phyloP scores from a whole-genome alignment of 2,888 invertebrate species.

The Bellardia bayeri region DNA sequence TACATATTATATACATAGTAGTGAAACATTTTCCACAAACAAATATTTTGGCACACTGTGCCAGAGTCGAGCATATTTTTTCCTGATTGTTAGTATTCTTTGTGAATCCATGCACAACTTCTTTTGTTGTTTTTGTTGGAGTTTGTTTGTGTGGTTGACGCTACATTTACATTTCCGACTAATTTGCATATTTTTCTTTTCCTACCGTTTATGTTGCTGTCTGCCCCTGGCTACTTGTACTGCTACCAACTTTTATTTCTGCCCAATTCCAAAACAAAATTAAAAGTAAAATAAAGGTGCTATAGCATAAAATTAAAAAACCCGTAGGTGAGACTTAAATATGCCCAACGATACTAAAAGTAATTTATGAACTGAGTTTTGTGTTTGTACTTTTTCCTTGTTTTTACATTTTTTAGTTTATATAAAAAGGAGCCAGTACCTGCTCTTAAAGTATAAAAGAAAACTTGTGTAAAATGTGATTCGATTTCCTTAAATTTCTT shows the following conservation, averaged over 20 bases:
- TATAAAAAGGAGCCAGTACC: slow-evolving; percentile 8
- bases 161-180: slow-evolving; percentile 80
- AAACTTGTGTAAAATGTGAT: slow-evolving; percentile 49
- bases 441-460: slow-evolving; percentile 5
- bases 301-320: slow-evolving; percentile 50
- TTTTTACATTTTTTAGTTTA: not conserved
- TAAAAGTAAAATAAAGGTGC: slow-evolving; percentile 73
- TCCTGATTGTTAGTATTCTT: slow-evolving; percentile 67
- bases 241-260: slow-evolving; percentile 51
- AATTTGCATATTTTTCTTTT: slow-evolving; percentile 81
- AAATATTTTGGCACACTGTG: slow-evolving; percentile 23
- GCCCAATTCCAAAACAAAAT: slow-evolving; percentile 63
- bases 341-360: slow-evolving; percentile 69
- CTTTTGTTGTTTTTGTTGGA: slow-evolving; percentile 43
- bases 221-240: slow-evolving; percentile 65
- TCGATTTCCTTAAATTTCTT: slow-evolving; percentile 58
- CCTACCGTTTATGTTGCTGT: slow-evolving; percentile 51
- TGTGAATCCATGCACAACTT: slow-evolving; percentile 20
- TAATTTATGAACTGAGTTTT: slow-evolving; percentile 72
- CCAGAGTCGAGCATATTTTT: slow-evolving; percentile 30
- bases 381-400: slow-evolving; percentile 27
- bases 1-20: no score
- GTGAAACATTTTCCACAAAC: no score
- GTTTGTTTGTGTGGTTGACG: slow-evolving; percentile 73
- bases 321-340: slow-evolving; percentile 68